Conservation (phyloP, 2,888 invertebrate genomes). For the Volucella bombylans region DNA sequence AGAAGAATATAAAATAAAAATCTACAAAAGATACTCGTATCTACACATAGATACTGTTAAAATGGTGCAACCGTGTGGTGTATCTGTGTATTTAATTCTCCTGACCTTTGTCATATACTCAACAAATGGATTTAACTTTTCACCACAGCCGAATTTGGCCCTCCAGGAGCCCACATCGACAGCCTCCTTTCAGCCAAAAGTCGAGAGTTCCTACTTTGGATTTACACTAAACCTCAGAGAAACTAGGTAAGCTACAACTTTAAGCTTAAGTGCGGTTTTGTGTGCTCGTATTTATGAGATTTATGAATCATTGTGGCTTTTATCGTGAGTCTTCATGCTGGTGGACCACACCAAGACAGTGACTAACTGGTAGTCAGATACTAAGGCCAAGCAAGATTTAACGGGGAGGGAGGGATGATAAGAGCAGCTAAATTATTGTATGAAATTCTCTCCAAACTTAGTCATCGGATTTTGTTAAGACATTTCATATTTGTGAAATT, state of each 20-base stretch:
- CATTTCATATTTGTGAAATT: neutral
- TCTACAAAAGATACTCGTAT: neutral
- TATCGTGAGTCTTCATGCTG: neutral
- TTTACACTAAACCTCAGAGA: constrained; percentile 79
- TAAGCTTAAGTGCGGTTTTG: neutral
- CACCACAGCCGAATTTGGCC: constrained; percentile 79
- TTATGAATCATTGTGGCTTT: constrained; percentile 29
- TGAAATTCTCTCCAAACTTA: constrained; percentile 11
- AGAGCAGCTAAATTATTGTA: too few relatives aligned
- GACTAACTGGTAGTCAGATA: constrained; percentile 34
- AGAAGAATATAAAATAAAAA: constrained; percentile 9
- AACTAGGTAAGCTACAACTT: constrained; percentile 78
- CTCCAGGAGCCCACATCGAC: constrained; percentile 77
- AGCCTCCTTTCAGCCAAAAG: constrained; percentile 76
- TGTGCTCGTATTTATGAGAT: too few relatives aligned
- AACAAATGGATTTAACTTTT: constrained; percentile 78
- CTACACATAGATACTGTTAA: neutral
- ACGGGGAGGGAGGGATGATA: neutral
- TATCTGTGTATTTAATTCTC: constrained; percentile 43
- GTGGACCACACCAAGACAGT: constrained; percentile 24
- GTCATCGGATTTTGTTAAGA: constrained; percentile 29
- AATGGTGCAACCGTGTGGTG: constrained; percentile 60
- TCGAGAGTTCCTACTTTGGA: constrained; percentile 81
- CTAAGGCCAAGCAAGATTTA: neutral
- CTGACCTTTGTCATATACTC: constrained; percentile 52